Base-by-base conservation (phyloP, 1,140 invertebrate genomes). In the Brachionus rotundiformis region DNA sequence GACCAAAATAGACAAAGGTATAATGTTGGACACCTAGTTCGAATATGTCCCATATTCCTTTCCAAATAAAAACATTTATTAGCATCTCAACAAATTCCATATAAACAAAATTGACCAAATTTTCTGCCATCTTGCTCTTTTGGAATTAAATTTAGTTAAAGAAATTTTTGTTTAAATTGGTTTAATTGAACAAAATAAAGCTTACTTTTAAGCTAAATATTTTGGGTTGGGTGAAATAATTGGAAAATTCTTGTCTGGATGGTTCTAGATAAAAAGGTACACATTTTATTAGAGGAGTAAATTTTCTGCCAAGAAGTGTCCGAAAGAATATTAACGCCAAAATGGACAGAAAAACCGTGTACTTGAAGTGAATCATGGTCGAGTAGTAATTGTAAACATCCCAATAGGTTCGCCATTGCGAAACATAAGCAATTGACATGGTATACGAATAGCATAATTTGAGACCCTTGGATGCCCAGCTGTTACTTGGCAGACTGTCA, bases 31-130 rank as follows among this genome's bases (percentile, higher is more conserved):
- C 33, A 36, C 65, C 65, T n/a, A 71, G 39, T 36, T 71, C 65
- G 19, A 16, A 71, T 19, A 71, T 13, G 31, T 71, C 65, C 65
- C 65, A 71, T 36, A 71, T 41, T 19, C 65, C 65, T 10, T 71
- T 71, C 65, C 65, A 71, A 16, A 39, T 71, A 23, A 71, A 36
- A 13, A 71, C 65, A 71, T 36, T 71, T 71, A 71, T 19, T 23
- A 71, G 33, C 65, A 71, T 71, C 23, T 71, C 65, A 36, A 71
- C 65, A 33, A 71, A 36, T 39, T 71, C 65, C 29, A 71, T 36
- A 36, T 71, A 71, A 10, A 71, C 8, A 36, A 71, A 71, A 36
- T 71, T 71, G 33, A 23, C 13, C 3, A 71, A 10, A 71, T 71
- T 71, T 36, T 71, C 31, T 10, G 11, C 16, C 19, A 71, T 8